A percentile compares a stretch with the other conserved stretches of the same genome.
phyloP scores from a whole-genome alignment of 1,140 invertebrate genomes.

The Drosophila nasuta region DNA sequence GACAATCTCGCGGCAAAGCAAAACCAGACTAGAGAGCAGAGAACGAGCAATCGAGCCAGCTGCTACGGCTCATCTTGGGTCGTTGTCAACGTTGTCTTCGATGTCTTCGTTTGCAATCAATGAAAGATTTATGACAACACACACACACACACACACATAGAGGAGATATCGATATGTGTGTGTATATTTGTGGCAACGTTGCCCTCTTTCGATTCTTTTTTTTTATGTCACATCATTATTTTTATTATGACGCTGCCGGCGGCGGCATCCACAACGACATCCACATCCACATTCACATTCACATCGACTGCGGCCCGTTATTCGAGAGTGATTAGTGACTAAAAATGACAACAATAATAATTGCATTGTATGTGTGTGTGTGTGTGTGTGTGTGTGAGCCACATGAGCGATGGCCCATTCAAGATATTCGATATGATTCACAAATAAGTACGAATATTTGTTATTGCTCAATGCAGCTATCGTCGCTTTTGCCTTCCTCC shows the following conservation, averaged over 20 bases:
- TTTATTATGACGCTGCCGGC: conserved; percentile 75
- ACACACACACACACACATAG: conserved; percentile 26
- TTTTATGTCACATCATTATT: conserved; percentile 82
- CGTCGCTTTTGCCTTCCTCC: neutral
- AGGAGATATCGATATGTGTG: conserved; percentile 37
- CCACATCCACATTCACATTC: neutral
- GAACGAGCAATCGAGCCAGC: conserved; percentile 12
- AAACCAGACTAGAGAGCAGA: neutral
- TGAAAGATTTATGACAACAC: conserved; percentile 80
- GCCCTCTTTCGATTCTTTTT: conserved; percentile 40
- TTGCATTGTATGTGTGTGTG: conserved; percentile 42
- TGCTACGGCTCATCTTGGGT: conserved; percentile 45
- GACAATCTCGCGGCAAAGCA: neutral
- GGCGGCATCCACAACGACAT: conserved; percentile 7
- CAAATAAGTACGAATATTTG: conserved; percentile 57
- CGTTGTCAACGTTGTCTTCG: conserved; percentile 62
- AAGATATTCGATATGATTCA: conserved; percentile 55
- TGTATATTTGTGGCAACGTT: conserved; percentile 27
- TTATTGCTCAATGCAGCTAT: conserved; percentile 21
- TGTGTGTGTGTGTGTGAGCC: conserved; percentile 19
- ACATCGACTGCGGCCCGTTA: conserved; percentile 48
- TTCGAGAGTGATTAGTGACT: conserved; percentile 79
- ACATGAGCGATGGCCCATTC: conserved; percentile 46
- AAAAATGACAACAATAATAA: conserved; percentile 63
- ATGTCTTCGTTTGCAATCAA: conserved; percentile 82